Percentiles rank a stretch among this genome's conserved stretches.
phyloP scores from a whole-genome alignment of 2,797 vertebrate species.

The Lithobates sylvaticus region DNA sequence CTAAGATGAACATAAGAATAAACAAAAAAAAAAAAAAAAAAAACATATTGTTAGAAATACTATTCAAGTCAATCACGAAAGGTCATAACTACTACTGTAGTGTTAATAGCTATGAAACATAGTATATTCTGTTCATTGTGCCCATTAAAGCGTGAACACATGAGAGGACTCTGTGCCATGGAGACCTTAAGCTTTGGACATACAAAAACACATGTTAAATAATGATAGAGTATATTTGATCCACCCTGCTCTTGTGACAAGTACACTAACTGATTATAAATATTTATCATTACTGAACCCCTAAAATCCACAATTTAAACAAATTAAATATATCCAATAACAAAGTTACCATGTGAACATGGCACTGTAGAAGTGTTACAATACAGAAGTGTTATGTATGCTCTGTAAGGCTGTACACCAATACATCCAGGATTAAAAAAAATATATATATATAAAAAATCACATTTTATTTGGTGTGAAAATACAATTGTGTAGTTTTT shows the following conservation, averaged over 20 bases:
- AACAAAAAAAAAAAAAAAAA: not conserved
- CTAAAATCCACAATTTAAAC: too few relatives aligned
- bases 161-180: not conserved
- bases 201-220: conserved; percentile 7
- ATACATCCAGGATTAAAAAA: not conserved
- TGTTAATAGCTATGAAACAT: conserved; percentile 35
- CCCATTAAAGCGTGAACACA: not conserved
- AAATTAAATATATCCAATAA: not conserved
- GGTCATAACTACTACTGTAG: conserved; percentile 20
- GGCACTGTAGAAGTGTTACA: not conserved
- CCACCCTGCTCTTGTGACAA: not conserved
- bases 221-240: not conserved
- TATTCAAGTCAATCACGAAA: conserved; percentile 16
- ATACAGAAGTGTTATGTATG: not conserved
- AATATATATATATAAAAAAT: conserved; percentile 61
- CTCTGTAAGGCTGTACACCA: not conserved
- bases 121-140: not conserved
- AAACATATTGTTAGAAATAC: not conserved
- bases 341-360: not conserved
- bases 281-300: not conserved
- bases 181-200: not conserved
- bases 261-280: conserved; percentile 6
- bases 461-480: conserved; percentile 80
- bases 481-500: conserved; percentile 70
- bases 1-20: not conserved